Evolutionary conservation across 2,888 invertebrate species (phyloP), one percentile per base, ranked within the genome.

Genomic region (Antitype chi): DNA sequence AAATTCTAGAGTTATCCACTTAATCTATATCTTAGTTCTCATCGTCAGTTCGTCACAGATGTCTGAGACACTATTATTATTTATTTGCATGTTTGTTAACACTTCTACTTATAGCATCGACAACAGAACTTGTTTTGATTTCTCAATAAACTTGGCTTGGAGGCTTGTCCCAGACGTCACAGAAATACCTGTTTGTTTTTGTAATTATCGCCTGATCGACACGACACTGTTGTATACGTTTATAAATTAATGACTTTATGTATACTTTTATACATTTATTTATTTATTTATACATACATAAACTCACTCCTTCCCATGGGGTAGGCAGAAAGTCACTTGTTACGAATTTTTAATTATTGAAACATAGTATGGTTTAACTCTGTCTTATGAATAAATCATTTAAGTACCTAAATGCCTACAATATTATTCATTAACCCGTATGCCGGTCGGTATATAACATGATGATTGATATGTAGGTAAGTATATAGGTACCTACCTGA

Each of bases 151-250:
- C 78, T 74, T 70, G 49, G 60, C 71, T 70, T 67, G 84, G 86
- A 86, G 89, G 89, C 89, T 85, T 76, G 89, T 70, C 86, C 75
- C 55, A 15, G 20, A 76, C 80, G 88, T 89, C 83, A 87, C 70
- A 38, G n/a, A 28, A 55, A 80, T 80, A 79, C 72, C 74, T 81
- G 76, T 70, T 63, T 59, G 66, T 64, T 62, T 73, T 74, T 74
- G 5, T 68, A 47, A 75, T 73, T 20, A 49, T 49, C 28, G 25
- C 68, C 25, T 67, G 52, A 57, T 43, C 25, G 38, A 28, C 43
- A 43, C 32, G 15, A 52, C 43, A n/a, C 52, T 64, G 25, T 52
- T 49, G 53, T 32, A 13, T 9, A 66, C 20, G 25, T 55, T 73
- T 53, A 32, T 59, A 49, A 47, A 55, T 70, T 57, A 17, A 20